Conservation (phyloP, 2,113 vertebrate species). For the Phaethon lepturus region DNA sequence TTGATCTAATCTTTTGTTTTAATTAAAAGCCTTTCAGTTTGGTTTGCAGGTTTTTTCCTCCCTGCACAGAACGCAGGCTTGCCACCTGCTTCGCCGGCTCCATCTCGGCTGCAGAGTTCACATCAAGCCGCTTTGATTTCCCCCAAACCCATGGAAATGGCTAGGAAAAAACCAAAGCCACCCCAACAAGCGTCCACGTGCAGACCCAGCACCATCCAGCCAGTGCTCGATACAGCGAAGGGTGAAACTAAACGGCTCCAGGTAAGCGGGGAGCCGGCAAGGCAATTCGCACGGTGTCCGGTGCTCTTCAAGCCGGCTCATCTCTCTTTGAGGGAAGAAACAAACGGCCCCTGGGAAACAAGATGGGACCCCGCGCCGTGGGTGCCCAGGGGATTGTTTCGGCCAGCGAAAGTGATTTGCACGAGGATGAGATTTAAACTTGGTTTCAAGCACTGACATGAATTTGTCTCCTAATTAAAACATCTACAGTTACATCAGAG, state of each 20-base stretch:
- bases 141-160: not conserved
- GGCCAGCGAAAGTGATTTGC: not conserved
- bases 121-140: not conserved
- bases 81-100: not conserved
- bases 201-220: not conserved
- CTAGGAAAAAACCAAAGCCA: not conserved
- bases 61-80: not conserved
- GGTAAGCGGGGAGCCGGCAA: not conserved
- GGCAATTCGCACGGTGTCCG: accelerated
- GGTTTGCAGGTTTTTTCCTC: not conserved
- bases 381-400: not conserved
- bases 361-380: not conserved
- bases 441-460: not conserved
- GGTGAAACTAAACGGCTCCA: not conserved
- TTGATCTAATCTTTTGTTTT: constrained; percentile 56
- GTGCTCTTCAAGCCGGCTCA: not conserved
- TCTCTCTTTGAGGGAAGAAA: not conserved
- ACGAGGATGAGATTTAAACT: not conserved
- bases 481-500: not conserved
- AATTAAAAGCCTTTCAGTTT: constrained; percentile 57
- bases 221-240: not conserved
- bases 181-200: not conserved
- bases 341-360: not conserved
- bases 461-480: not conserved
- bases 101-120: accelerated